Base-by-base conservation (phyloP, 2,888 invertebrate genomes). In the Microctonus aethiopoides region DNA sequence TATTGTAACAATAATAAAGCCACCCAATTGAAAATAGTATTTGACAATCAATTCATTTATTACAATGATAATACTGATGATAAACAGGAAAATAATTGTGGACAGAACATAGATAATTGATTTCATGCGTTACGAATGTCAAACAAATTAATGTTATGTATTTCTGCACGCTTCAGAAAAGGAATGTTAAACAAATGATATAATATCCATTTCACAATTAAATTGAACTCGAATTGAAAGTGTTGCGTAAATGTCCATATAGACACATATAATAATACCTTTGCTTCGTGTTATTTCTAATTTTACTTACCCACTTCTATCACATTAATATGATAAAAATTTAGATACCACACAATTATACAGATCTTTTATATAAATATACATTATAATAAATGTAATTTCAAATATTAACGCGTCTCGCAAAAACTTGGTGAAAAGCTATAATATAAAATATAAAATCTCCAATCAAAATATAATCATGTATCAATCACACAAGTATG, bases 1-100 rank as follows among this genome's bases (percentile, higher is more conserved):
- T 26, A 4, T n/a, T n/a, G 36, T n/a, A n/a, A n/a, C n/a, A 41
- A 57, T 11, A 41, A 66, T 57, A 1, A 46, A 52, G 13, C 34
- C 32, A 29, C 16, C 56, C 29, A 29, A 24, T 65, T 34, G 46
- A 22, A 22, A 9, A 57, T 61, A 66, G 29, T 46, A n/a, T 13
- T 39, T 13, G 2, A n/a, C n/a, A 13, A 4, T 13, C n/a, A 39
- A 39, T 11, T 34, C 52, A 34, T 64, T 64, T 54, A 54, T 64
- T 54, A 20, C 24, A 64, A 64, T 54, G 52, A 36, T 54, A 65
- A 65, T 65, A 65, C 64, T 65, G 64, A 56, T 16, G 46, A 16
- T 46, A 46, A 46, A 16, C 2, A 20, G 11, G n/a, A 13, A 39
- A 13, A 0, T n/a, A 39, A 39, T n/a, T n/a, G 3, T 39, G 2